Evolutionary conservation across 92 coral and sea anemone genomes (phyloP).

Genomic region (Palythoa heliodiscus): DNA sequence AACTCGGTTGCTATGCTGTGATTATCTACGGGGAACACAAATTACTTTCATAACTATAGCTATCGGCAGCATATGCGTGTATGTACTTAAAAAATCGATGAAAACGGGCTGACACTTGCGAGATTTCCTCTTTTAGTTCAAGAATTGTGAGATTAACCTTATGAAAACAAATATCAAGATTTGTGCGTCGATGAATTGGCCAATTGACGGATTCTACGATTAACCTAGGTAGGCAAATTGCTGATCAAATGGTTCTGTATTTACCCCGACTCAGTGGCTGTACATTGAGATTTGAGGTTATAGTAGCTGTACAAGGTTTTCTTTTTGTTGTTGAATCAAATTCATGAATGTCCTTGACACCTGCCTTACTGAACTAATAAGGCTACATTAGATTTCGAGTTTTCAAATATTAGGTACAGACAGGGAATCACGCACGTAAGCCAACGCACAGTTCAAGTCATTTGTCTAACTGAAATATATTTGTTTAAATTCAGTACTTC

Average conservation of each 20-base stretch:
- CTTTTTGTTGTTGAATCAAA: not conserved
- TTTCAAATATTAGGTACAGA: not conserved
- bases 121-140: not conserved
- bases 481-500: slow-evolving; percentile 14
- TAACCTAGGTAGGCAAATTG: not conserved
- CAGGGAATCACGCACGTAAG: not conserved
- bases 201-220: not conserved
- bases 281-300: not conserved
- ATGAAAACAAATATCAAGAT: not conserved
- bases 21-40: not conserved
- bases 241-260: no score
- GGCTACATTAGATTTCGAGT: slow-evolving; percentile 1
- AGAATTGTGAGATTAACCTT: not conserved
- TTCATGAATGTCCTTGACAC: not conserved
- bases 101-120: not conserved
- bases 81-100: not conserved
- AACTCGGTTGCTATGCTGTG: slow-evolving; percentile 35
- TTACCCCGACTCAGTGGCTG: not conserved
- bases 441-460: not conserved
- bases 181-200: not conserved
- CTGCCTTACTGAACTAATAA: slow-evolving; percentile 15
- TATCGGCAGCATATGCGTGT: not conserved
- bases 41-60: not conserved
- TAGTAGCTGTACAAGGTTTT: not conserved
- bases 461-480: not conserved